These are phyloP conservation scores for Naja naja DNA, from an alignment of 2,113 vertebrate genomes.

Conservation along the genomic window DNA sequence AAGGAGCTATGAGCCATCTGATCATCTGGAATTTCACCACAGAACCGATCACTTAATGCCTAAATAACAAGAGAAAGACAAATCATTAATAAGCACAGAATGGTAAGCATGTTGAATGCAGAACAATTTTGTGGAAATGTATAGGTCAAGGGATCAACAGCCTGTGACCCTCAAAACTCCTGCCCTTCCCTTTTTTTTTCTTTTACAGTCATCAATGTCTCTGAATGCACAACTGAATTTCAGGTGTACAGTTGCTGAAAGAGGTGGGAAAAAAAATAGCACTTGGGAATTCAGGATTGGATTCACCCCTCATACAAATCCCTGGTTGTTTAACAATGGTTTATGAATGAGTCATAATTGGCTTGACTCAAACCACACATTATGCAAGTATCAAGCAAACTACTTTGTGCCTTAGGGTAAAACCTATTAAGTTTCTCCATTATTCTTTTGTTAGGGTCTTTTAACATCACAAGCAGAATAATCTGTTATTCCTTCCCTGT, in stretches of 20 bases:
- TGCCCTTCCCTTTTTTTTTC: not conserved
- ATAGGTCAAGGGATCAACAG: not conserved
- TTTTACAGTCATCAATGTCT: not conserved
- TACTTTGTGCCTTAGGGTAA: not conserved
- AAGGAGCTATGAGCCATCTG: constrained; percentile 93
- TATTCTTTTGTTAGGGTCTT: not conserved
- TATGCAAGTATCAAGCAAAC: not conserved
- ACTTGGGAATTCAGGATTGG: not conserved
- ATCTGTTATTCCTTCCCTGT: not conserved
- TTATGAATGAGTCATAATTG: not conserved
- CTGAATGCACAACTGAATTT: not conserved
- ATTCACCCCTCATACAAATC: not conserved
- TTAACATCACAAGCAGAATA: not conserved
- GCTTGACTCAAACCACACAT: not conserved
- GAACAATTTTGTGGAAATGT: not conserved
- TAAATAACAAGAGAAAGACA: constrained; percentile 53
- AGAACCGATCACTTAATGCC: constrained; percentile 96
- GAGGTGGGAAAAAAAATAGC: not conserved
- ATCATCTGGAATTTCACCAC: constrained; percentile 92
- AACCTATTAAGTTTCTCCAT: not conserved
- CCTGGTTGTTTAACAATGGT: not conserved
- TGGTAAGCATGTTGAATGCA: not conserved
- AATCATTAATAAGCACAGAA: constrained; percentile 1
- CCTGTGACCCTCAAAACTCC: not conserved
- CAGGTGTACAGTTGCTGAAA: not conserved